phyloP scores from a whole-genome alignment of 2,888 invertebrate genomes.

The Polymixis lichenea region DNA sequence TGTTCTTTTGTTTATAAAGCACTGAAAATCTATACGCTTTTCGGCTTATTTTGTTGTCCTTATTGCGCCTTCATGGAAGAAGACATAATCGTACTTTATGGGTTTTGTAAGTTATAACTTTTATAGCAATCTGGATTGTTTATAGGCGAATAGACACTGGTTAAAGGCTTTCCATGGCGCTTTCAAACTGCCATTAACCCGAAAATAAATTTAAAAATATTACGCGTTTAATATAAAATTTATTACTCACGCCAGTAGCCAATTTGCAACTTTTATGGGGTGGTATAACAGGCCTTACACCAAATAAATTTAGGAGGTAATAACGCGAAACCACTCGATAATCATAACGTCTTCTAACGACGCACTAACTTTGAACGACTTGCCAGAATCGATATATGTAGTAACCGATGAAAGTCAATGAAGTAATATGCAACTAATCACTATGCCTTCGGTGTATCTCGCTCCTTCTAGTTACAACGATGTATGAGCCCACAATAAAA shows the following conservation, averaged over 20 bases:
- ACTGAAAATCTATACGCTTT: background rate
- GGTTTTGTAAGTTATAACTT: conserved; percentile 49
- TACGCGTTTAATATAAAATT: conserved; percentile 70
- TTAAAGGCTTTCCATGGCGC: conserved; percentile 59
- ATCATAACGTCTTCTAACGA: conserved; percentile 70
- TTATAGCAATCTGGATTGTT: conserved; percentile 61
- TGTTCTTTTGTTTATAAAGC: background rate
- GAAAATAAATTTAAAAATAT: conserved; percentile 71
- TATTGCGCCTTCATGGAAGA: conserved; percentile 42
- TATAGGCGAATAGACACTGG: conserved; percentile 67
- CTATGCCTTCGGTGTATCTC: conserved; percentile 73
- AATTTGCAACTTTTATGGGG: conserved; percentile 71
- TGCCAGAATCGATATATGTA: conserved; percentile 57
- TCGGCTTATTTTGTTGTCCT: conserved; percentile 9
- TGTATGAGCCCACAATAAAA: conserved; percentile 84
- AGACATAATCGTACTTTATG: conserved; percentile 44
- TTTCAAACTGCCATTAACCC: conserved; percentile 68
- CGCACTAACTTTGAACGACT: conserved; percentile 61
- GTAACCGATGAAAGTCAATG: conserved; percentile 51
- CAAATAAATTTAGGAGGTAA: conserved; percentile 69
- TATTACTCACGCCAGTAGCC: conserved; percentile 67
- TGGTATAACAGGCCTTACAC: conserved; percentile 68
- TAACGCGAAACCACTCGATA: conserved; percentile 70
- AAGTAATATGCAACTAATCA: conserved; percentile 74
- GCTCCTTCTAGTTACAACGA: conserved; percentile 70